Evolutionary conservation across 23 tunicate species (phyloP).

Genomic region (Oikopleura albicans): DNA sequence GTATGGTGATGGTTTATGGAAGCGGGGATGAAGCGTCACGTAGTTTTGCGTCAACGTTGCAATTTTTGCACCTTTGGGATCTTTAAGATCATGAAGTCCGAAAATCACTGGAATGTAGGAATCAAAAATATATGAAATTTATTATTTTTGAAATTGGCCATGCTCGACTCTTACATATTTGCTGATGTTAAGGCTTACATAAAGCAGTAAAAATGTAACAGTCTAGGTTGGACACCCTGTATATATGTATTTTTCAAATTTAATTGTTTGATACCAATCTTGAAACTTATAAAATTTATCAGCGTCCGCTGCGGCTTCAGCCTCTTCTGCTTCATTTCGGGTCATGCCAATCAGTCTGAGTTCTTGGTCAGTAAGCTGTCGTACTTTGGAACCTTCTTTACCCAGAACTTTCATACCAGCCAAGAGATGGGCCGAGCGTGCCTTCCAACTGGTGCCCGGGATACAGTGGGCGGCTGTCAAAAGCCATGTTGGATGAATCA

Average conservation of each 20-base stretch:
- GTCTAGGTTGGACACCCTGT: too few relatives aligned
- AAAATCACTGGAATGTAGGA: background rate
- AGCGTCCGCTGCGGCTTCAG: background rate
- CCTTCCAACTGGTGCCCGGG: background rate
- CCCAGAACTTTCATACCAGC: background rate
- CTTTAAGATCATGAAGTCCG: background rate
- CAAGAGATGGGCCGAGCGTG: background rate
- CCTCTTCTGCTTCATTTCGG: background rate
- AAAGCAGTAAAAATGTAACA: too few relatives aligned
- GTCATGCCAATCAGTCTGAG: background rate
- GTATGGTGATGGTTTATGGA: constrained; percentile 15
- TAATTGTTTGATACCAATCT: background rate
- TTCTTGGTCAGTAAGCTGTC: background rate
- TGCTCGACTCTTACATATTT: too few relatives aligned
- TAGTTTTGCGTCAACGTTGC: background rate
- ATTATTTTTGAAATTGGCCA: too few relatives aligned
- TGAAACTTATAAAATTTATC: background rate
- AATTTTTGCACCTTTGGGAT: background rate
- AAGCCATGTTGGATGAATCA: constrained; percentile 14
- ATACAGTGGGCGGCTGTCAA: constrained; percentile 4
- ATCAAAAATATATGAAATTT: too few relatives aligned
- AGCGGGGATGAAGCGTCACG: background rate
- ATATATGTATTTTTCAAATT: too few relatives aligned
- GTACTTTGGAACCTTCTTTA: background rate
- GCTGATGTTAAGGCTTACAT: too few relatives aligned